These are phyloP conservation scores for Xenopus petersii DNA, from an alignment of 2,797 vertebrate species.

Conservation along the genomic window DNA sequence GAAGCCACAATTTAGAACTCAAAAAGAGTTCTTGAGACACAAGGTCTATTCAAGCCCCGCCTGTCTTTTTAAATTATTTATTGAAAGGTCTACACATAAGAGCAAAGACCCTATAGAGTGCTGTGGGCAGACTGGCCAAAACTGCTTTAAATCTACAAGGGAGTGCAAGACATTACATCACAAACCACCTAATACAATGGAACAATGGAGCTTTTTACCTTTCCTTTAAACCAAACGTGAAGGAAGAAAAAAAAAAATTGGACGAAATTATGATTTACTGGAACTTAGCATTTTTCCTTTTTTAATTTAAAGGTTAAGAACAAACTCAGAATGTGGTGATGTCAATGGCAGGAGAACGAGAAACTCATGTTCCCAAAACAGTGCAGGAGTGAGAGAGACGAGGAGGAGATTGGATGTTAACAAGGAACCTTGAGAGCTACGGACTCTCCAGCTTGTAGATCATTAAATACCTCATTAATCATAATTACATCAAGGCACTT, in stretches of 20 bases:
- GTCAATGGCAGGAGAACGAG: slow-evolving; percentile 58
- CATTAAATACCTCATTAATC: slow-evolving; percentile 52
- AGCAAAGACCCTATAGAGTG: neutral
- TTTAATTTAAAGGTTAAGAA: slow-evolving; percentile 58
- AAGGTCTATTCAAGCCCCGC: too few species aligned
- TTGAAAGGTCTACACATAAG: too few species aligned
- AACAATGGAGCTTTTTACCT: slow-evolving; percentile 4
- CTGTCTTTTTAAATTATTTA: too few species aligned
- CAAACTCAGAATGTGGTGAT: slow-evolving; percentile 67
- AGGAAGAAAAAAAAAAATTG: neutral
- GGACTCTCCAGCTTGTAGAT: slow-evolving; percentile 8
- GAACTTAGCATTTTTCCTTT: too few species aligned
- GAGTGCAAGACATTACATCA: slow-evolving; percentile 9
- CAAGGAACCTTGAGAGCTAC: neutral
- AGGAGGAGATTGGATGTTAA: slow-evolving; percentile 44
- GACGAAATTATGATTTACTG: neutral
- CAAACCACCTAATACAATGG: slow-evolving; percentile 17
- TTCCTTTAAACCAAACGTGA: too few species aligned
- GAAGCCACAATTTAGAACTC: too few species aligned
- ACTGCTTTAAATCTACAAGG: neutral
- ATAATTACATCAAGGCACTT: slow-evolving; percentile 34
- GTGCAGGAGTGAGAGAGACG: slow-evolving; percentile 46
- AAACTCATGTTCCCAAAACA: slow-evolving; percentile 42
- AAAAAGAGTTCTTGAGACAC: too few species aligned
- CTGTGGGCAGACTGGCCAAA: neutral